Conservation (phyloP, 2,113 vertebrate genomes). For the Pseudonaja textilis region DNA sequence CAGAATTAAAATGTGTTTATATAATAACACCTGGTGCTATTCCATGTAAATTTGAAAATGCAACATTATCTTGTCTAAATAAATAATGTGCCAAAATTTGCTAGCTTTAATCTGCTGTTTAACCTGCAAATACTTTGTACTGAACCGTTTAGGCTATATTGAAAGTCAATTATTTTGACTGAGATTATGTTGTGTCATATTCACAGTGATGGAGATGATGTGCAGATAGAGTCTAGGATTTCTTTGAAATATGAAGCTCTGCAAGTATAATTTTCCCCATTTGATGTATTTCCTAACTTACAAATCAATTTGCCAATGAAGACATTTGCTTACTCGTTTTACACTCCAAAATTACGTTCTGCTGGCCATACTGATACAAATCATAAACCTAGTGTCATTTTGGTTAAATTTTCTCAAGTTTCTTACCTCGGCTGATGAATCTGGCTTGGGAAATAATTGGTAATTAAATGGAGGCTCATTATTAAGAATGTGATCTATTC, state of each 20-base stretch:
- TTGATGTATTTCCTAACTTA: constrained; percentile 43
- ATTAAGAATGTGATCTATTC: not conserved
- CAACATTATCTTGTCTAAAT: constrained; percentile 10
- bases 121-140: not conserved
- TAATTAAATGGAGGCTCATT: not conserved
- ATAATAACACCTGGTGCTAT: not conserved
- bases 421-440: not conserved
- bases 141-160: not conserved
- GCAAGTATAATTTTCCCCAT: constrained; percentile 19
- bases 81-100: constrained; percentile 9
- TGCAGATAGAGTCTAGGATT: constrained; percentile 31
- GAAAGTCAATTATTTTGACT: constrained; percentile 18
- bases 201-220: constrained; percentile 11
- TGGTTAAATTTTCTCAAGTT: constrained; percentile 21
- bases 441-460: not conserved
- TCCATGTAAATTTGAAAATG: not conserved
- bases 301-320: constrained; percentile 46
- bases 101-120: constrained; percentile 6
- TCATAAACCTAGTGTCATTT: constrained; percentile 12
- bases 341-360: constrained; percentile 10
- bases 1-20: not conserved
- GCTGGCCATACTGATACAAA: constrained; percentile 7
- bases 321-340: constrained; percentile 37
- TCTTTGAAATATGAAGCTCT: constrained; percentile 37
- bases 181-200: not conserved